Evolutionary conservation across 2,113 vertebrate genomes (phyloP).

Genomic region (Hippolais icterina): DNA sequence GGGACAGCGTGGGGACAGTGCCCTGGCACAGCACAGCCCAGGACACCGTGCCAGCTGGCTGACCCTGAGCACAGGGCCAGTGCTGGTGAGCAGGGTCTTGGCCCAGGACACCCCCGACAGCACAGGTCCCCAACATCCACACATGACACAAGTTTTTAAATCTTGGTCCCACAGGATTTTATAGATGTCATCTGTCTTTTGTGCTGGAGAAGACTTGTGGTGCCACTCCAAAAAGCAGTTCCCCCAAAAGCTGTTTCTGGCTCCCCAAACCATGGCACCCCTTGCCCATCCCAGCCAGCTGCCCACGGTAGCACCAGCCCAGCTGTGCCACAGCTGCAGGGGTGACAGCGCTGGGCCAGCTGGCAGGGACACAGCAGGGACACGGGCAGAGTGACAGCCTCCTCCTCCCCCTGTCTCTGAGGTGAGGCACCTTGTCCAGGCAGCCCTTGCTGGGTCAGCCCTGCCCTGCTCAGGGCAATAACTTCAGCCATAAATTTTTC

Average conservation of each 20-base stretch:
- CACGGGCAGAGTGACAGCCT: accelerated
- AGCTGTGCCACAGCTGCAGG: accelerated
- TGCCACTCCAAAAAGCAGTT: too few species aligned
- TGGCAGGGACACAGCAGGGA: background rate
- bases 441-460: background rate
- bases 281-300: accelerated
- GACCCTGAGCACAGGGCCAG: background rate
- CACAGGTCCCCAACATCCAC: background rate
- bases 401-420: accelerated
- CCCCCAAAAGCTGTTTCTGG: background rate
- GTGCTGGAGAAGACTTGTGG: background rate
- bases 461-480: accelerated
- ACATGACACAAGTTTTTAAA: accelerated
- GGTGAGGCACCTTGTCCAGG: background rate
- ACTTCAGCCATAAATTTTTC: background rate
- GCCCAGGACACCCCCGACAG: accelerated
- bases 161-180: accelerated
- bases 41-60: accelerated
- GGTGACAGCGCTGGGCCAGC: background rate
- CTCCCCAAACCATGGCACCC: background rate
- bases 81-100: too few species aligned
- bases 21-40: accelerated
- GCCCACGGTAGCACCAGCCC: accelerated
- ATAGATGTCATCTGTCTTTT: accelerated
- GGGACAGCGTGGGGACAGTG: background rate